These are phyloP conservation scores for Pitangus sulphuratus DNA, from an alignment of 2,797 vertebrate genomes.

Conservation along the genomic window DNA sequence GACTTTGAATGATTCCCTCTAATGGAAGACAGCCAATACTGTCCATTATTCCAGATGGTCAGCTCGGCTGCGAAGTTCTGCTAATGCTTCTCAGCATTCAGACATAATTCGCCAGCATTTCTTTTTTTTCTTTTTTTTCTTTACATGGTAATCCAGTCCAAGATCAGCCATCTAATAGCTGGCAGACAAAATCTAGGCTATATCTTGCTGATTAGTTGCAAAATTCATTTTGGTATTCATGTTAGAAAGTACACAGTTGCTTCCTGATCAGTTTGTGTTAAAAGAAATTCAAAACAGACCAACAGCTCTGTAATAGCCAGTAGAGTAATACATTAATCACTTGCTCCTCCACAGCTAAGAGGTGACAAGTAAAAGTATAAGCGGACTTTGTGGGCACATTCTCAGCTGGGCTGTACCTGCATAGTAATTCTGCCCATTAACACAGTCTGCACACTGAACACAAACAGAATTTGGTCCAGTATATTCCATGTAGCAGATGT, in stretches of 20 bases:
- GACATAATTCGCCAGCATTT: not conserved
- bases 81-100: constrained; percentile 31
- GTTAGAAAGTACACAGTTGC: not conserved
- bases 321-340: constrained; percentile 46
- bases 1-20: constrained; percentile 66
- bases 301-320: constrained; percentile 8
- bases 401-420: not conserved
- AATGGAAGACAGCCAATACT: constrained; percentile 55
- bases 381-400: not conserved
- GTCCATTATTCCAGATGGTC: constrained; percentile 64
- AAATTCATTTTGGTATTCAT: constrained; percentile 8
- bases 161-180: not conserved
- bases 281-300: constrained; percentile 37
- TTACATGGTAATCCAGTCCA: not conserved
- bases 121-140: not conserved
- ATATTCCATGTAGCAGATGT: not conserved
- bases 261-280: not conserved
- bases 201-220: not conserved
- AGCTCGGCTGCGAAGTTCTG: constrained; percentile 51
- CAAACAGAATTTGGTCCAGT: not conserved
- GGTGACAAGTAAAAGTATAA: constrained; percentile 9
- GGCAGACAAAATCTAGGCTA: constrained; percentile 11
- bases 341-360: not conserved
- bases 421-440: not conserved
- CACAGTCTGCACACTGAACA: not conserved